A percentile compares a stretch with the other conserved stretches of the same genome.
Conservation (phyloP, 2,797 vertebrate species). For the Pteropus rufus region DNA sequence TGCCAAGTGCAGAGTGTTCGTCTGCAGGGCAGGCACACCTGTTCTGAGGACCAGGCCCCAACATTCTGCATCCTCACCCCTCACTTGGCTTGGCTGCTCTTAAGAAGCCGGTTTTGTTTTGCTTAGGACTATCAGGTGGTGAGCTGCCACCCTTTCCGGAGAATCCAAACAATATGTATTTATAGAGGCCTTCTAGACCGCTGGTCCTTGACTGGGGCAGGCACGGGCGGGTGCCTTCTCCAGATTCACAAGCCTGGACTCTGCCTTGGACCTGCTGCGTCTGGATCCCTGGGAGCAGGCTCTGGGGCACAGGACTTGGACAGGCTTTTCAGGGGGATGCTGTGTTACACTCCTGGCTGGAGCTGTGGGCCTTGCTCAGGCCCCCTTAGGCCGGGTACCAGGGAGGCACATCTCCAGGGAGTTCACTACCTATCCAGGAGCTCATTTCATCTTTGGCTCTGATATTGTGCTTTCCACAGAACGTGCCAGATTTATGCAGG, state of each 20-base stretch:
- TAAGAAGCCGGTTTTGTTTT: slow-evolving; percentile 31
- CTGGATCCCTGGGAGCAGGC: not conserved
- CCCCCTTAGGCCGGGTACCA: not conserved
- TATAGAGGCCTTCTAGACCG: not conserved
- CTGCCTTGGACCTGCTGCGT: not conserved
- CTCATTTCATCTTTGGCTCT: not conserved
- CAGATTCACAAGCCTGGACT: rapidly evolving
- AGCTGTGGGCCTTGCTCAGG: not conserved
- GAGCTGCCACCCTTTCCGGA: not conserved
- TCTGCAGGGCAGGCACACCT: not conserved
- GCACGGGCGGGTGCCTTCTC: not conserved
- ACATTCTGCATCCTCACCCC: no score
- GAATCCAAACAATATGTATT: slow-evolving; percentile 33
- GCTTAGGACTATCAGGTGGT: not conserved
- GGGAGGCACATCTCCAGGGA: not conserved
- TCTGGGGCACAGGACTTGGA: not conserved
- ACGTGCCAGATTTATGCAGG: not conserved
- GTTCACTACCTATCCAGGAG: not conserved
- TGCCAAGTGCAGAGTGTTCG: not conserved
- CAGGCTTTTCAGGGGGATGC: not conserved
- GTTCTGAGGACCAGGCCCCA: not conserved
- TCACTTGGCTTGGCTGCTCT: not conserved
- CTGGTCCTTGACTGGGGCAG: not conserved
- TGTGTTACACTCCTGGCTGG: not conserved
- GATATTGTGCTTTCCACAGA: not conserved